Conservation (phyloP, 2,113 vertebrate species). For the Oreotragus oreotragus region DNA sequence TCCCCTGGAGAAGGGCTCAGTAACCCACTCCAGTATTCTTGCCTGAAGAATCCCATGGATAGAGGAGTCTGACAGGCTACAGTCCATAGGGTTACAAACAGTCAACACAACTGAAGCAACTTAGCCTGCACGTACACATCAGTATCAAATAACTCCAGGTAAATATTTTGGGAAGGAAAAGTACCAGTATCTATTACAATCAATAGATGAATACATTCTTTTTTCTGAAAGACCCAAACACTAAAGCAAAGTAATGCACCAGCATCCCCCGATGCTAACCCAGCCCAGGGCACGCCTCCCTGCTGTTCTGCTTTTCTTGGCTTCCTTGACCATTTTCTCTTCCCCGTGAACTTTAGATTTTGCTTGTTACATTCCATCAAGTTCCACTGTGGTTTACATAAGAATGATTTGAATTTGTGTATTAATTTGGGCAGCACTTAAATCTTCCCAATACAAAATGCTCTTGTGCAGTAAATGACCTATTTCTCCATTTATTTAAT, state of each 20-base stretch:
- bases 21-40: background rate
- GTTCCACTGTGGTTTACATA: background rate
- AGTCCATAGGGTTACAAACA: background rate
- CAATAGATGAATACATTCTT: background rate
- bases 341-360: background rate
- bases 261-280: fast-evolving
- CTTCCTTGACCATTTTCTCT: background rate
- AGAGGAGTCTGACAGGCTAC: background rate
- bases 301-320: background rate
- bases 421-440: background rate
- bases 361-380: background rate
- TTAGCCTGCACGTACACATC: background rate
- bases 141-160: background rate
- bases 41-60: background rate
- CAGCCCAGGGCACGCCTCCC: too few relatives aligned
- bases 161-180: background rate
- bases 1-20: background rate
- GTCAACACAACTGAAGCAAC: background rate
- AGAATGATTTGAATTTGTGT: background rate
- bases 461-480: background rate
- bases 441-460: background rate
- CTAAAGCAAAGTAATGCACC: background rate
- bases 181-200: background rate
- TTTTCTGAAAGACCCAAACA: background rate
- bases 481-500: background rate